A percentile compares a stretch with the other conserved stretches of the same genome.
phyloP scores from a whole-genome alignment of 2,797 vertebrate genomes.

The Miichthys miiuy region DNA sequence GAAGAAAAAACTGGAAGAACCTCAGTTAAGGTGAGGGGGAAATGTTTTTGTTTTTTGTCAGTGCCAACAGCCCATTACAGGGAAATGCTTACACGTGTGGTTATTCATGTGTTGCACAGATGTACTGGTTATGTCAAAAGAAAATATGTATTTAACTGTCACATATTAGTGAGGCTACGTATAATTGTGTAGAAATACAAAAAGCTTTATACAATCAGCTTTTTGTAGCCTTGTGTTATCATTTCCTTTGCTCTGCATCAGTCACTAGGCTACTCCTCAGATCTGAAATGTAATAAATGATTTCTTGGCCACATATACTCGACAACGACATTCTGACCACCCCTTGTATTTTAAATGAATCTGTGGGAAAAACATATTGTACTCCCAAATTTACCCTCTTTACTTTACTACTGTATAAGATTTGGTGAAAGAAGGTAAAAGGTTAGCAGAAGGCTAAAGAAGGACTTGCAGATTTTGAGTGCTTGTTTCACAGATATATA shows the following conservation, averaged over 20 bases:
- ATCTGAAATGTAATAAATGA: constrained; percentile 7
- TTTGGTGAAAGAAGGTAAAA: not conserved
- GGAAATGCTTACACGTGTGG: not conserved
- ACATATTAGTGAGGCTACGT: not conserved
- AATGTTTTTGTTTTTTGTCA: constrained; percentile 7
- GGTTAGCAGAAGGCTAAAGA: not conserved
- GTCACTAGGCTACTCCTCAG: not conserved
- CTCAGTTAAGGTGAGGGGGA: constrained; percentile 80
- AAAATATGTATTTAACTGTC: constrained; percentile 10
- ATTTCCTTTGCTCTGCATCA: not conserved
- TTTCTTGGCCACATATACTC: not conserved
- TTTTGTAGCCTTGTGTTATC: not conserved
- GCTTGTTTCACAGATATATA: not conserved
- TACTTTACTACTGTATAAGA: not conserved
- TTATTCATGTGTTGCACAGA: constrained; percentile 33
- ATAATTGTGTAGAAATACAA: not conserved
- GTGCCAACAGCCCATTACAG: not conserved
- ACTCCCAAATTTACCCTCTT: not conserved
- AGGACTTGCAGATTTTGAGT: constrained; percentile 1
- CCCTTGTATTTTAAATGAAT: not conserved
- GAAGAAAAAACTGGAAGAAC: constrained; percentile 90
- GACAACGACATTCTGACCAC: not conserved
- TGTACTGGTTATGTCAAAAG: constrained; percentile 4
- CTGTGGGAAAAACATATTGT: not conserved
- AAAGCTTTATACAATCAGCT: not conserved